phyloP scores from a whole-genome alignment of 1,140 invertebrate genomes.

The Drosophila lini region DNA sequence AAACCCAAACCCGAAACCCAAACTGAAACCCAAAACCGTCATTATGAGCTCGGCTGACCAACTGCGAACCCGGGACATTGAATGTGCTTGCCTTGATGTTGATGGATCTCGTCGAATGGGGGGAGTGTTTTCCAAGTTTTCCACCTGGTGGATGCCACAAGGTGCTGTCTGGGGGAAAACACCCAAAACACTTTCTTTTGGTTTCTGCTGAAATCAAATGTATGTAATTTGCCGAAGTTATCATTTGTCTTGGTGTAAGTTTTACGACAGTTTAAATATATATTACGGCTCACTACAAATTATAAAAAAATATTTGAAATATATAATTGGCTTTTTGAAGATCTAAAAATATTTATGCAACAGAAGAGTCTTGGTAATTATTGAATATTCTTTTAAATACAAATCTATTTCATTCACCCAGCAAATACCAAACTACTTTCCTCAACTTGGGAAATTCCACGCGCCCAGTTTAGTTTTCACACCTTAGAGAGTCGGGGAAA shows the following conservation, averaged over 20 bases:
- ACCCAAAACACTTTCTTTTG: constrained; percentile 22
- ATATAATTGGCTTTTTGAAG: not conserved
- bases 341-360: not conserved
- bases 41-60: constrained; percentile 71
- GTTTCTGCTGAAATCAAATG: not conserved
- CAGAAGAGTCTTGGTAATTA: no score
- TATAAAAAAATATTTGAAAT: not conserved
- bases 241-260: not conserved
- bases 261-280: constrained; percentile 2
- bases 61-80: constrained; percentile 35
- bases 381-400: not conserved
- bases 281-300: not conserved
- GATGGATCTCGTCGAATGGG: constrained; percentile 39
- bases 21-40: constrained; percentile 55
- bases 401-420: not conserved
- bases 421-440: not conserved
- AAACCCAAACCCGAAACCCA: constrained; percentile 26
- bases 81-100: constrained; percentile 24
- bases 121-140: constrained; percentile 26
- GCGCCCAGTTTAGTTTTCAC: constrained; percentile 31
- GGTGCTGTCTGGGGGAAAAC: constrained; percentile 5
- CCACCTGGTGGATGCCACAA: constrained; percentile 23
- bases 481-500: constrained; percentile 8
- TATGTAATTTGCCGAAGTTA: constrained; percentile 7
- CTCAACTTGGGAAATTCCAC: constrained; percentile 38